These are phyloP conservation scores for Pectinophora gossypiella DNA, from an alignment of 1,140 invertebrate species.

Conservation along the genomic window DNA sequence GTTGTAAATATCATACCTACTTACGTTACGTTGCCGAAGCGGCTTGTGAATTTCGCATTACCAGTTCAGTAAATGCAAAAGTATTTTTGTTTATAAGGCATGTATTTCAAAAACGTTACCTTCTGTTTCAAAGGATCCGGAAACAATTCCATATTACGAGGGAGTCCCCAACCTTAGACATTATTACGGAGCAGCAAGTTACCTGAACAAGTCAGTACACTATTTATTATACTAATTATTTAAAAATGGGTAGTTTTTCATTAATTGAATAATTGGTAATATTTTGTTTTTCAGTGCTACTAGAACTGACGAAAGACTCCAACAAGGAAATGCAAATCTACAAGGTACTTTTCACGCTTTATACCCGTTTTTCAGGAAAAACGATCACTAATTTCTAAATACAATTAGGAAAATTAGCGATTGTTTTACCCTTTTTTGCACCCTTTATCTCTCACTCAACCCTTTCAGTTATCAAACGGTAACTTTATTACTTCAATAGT, in stretches of 20 bases:
- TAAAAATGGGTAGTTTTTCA: background rate
- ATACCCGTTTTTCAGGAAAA: background rate
- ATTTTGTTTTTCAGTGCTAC: slow-evolving; percentile 31
- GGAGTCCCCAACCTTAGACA: slow-evolving; percentile 27
- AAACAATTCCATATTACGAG: slow-evolving; percentile 24
- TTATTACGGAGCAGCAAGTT: slow-evolving; percentile 61
- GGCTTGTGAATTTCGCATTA: too few relatives aligned
- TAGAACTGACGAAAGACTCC: slow-evolving; percentile 46
- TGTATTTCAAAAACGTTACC: too few relatives aligned
- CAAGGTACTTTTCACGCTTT: slow-evolving; percentile 37
- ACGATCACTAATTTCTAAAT: background rate
- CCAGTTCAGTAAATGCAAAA: too few relatives aligned
- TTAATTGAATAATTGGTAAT: slow-evolving; percentile 1
- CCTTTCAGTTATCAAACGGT: too few relatives aligned
- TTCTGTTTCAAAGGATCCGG: too few relatives aligned
- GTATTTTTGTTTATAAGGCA: too few relatives aligned
- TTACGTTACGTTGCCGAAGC: too few relatives aligned
- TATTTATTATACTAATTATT: background rate
- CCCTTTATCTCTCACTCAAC: too few relatives aligned
- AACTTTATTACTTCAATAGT: slow-evolving; percentile 3
- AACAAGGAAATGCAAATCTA: slow-evolving; percentile 60
- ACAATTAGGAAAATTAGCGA: too few relatives aligned
- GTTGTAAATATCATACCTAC: too few relatives aligned
- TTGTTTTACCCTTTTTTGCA: too few relatives aligned
- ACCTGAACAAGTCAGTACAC: slow-evolving; percentile 51